phyloP scores from a whole-genome alignment of 2,113 vertebrate genomes.

The Albula glossodonta region DNA sequence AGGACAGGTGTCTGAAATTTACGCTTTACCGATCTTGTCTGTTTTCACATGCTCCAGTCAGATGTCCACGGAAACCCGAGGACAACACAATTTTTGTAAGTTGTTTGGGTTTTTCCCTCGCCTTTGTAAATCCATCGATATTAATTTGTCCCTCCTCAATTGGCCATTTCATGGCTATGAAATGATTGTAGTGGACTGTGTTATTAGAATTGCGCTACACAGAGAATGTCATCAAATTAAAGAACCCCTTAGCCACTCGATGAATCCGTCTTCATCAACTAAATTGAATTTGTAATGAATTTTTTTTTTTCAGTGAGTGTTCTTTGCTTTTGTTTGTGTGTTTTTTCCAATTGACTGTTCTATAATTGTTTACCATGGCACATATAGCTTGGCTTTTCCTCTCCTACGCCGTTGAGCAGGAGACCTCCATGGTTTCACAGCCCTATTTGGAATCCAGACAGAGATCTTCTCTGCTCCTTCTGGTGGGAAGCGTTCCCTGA shows the following conservation, averaged over 20 bases:
- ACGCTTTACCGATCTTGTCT: neutral
- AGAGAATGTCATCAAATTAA: conserved; percentile 10
- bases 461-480: neutral
- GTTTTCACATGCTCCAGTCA: neutral
- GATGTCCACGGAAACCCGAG: neutral
- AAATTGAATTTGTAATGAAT: conserved; percentile 22
- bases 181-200: neutral
- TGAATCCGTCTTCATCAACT: conserved; percentile 11
- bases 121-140: conserved; percentile 12
- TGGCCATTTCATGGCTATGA: conserved; percentile 15
- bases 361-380: neutral
- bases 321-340: neutral
- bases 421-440: neutral
- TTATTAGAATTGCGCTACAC: conserved; percentile 6
- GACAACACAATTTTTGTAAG: neutral
- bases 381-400: neutral
- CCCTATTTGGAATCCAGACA: neutral
- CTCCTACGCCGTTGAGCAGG: neutral
- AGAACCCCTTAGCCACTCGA: neutral
- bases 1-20: neutral
- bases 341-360: conserved; percentile 5
- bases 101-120: neutral
- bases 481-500: neutral
- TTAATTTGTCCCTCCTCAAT: conserved; percentile 9
- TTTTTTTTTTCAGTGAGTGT: neutral